phyloP scores from a whole-genome alignment of 2,797 vertebrate genomes.

The Zenarchopterus dispar region DNA sequence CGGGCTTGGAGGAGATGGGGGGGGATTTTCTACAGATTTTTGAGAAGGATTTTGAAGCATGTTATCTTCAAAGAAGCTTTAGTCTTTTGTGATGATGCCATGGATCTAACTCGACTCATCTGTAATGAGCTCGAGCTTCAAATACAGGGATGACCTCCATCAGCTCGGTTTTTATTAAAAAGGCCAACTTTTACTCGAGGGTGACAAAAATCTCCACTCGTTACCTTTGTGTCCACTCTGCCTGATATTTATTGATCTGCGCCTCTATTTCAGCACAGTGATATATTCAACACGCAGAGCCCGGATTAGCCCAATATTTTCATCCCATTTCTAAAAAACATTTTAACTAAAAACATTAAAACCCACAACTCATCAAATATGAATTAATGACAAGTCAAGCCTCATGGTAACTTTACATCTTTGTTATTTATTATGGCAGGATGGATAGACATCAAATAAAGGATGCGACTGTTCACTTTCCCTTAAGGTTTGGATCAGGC shows the following conservation, averaged over 20 bases:
- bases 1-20: slow-evolving; percentile 20
- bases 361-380: background rate
- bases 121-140: slow-evolving; percentile 18
- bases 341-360: background rate
- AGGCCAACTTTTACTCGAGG: slow-evolving; percentile 3
- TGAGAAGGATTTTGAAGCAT: slow-evolving; percentile 13
- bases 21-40: slow-evolving; percentile 4
- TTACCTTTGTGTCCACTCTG: slow-evolving; percentile 1
- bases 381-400: background rate
- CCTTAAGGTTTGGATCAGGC: too few relatives aligned
- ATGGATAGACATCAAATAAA: background rate
- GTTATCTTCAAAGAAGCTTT: slow-evolving; percentile 18
- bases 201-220: background rate
- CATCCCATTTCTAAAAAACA: background rate
- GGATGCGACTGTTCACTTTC: too few relatives aligned
- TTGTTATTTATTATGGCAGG: background rate
- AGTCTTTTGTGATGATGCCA: slow-evolving; percentile 19
- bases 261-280: slow-evolving; percentile 8
- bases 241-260: too few relatives aligned
- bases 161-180: slow-evolving; percentile 4
- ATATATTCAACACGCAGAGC: background rate
- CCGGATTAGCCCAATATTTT: background rate
- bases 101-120: slow-evolving; percentile 12
- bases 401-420: background rate
- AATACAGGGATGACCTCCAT: slow-evolving; percentile 21